These are phyloP conservation scores for Scarus forsteni DNA, from an alignment of 2,797 vertebrate species.

Conservation along the genomic window DNA sequence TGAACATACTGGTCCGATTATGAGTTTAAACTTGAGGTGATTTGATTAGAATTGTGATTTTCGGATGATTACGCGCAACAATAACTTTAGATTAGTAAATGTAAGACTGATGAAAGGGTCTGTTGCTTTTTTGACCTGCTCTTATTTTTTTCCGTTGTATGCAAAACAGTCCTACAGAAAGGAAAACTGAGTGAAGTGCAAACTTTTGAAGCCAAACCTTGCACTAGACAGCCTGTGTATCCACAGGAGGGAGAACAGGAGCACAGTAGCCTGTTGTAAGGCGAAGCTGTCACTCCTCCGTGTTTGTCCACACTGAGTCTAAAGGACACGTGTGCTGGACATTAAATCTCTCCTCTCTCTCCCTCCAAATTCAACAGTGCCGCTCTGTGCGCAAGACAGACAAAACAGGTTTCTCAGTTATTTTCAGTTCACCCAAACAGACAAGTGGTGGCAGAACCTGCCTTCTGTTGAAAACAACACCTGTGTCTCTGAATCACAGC, in stretches of 20 bases:
- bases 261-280: constrained; percentile 44
- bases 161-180: too few relatives aligned
- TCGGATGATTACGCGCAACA: too few relatives aligned
- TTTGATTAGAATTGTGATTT: not conserved
- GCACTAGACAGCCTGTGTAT: constrained; percentile 39
- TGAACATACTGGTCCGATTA: not conserved
- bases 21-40: constrained; percentile 1
- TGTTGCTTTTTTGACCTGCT: not conserved
- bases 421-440: constrained; percentile 2
- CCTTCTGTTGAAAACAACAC: constrained; percentile 31
- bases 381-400: constrained; percentile 63
- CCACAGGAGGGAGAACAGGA: constrained; percentile 54
- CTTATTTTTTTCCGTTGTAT: not conserved
- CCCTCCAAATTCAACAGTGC: constrained; percentile 73
- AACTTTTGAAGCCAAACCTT: constrained; percentile 55
- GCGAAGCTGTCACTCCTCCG: constrained; percentile 27
- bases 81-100: not conserved
- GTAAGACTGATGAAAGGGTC: not conserved
- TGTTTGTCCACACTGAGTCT: constrained; percentile 43
- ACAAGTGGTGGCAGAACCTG: constrained; percentile 12
- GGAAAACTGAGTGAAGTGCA: too few relatives aligned
- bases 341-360: constrained; percentile 57
- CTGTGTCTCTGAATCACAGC: constrained; percentile 19
- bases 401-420: constrained; percentile 28
- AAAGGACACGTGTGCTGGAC: constrained; percentile 65